Conservation (phyloP, 2,113 vertebrate genomes). For the Seriola aureovittata region DNA sequence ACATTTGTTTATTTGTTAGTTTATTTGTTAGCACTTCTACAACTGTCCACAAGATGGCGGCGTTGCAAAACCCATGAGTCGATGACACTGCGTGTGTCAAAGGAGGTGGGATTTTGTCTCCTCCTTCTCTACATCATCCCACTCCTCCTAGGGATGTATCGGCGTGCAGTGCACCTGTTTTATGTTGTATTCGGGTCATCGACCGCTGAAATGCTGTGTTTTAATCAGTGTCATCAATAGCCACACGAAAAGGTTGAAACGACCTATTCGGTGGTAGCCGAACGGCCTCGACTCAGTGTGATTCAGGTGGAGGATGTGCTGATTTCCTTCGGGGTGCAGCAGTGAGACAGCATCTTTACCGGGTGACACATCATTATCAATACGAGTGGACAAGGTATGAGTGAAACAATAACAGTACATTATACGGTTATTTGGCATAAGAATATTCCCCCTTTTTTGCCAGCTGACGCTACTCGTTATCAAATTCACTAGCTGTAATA, state of each 20-base stretch:
- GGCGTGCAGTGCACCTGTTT: constrained; percentile 70
- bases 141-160: constrained; percentile 59
- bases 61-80: constrained; percentile 30
- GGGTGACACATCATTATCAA: constrained; percentile 76
- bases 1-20: not conserved
- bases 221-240: constrained; percentile 12
- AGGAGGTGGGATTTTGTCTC: constrained; percentile 72
- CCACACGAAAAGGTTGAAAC: not conserved
- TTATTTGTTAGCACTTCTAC: not conserved
- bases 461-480: not conserved
- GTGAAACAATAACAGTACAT: not conserved
- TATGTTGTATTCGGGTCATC: constrained; percentile 15
- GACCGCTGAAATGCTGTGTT: constrained; percentile 38
- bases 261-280: not conserved
- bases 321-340: constrained; percentile 54
- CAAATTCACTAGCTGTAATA: not conserved
- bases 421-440: not conserved
- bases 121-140: constrained; percentile 47
- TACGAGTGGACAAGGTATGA: constrained; percentile 70
- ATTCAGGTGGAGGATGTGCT: constrained; percentile 62
- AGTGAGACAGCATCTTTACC: constrained; percentile 87
- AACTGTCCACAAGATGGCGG: constrained; percentile 64
- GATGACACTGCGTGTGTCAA: not conserved
- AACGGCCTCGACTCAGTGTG: constrained; percentile 3
- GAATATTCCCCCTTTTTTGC: not conserved